Base-by-base conservation (phyloP, 2,888 invertebrate species). In the Mystacides longicornis region DNA sequence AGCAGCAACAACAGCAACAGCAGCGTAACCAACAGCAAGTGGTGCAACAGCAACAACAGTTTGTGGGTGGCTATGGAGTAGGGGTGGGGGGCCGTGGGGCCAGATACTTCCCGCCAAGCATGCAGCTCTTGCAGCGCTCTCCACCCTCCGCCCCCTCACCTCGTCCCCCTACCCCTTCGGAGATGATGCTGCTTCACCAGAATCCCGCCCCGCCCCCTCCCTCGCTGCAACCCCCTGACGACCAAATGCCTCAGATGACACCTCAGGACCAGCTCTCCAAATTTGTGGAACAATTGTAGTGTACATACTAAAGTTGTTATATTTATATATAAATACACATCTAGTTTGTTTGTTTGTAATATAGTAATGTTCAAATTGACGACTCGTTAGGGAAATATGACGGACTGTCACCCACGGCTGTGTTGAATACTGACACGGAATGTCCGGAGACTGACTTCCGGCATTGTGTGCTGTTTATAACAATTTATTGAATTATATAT, bases 231-330 rank as follows among this genome's bases (percentile, higher is more conserved):
- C 71, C 81, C 62, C 81, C 74, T 59, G 73, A 77, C 61, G 72
- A 85, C 67, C 85, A 84, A 72, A 83, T 82, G 71, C 84, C 83
- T 64, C 83, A 86, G 59, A 82, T 93, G 81, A 91, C 91, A 66
- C 90, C 92, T 68, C 91, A 92, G 77, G 95, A 96, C 81, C 93
- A 94, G 78, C 83, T 96, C 69, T 89, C 90, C 67, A 93, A 93
- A 78, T 94, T 91, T 79, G 94, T 94, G 69, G 95, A 95, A 80
- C 89, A 91, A 78, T 89, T 92, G 85, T 92, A 91, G 89, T 89
- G 84, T 49, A 37, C 31, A 23, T 21, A 37, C 37, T 7, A 37
- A n/a, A 37, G n/a, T 16, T 37, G 37, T n/a, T 37, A 37, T n/a
- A n/a, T n/a, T n/a, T n/a, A n/a, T n/a, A 37, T 37, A 37, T 7